A percentile compares a stretch with the other conserved stretches of the same genome.
Evolutionary conservation across 2,888 invertebrate genomes (phyloP).

Genomic region (Pharmacophagus antenor): DNA sequence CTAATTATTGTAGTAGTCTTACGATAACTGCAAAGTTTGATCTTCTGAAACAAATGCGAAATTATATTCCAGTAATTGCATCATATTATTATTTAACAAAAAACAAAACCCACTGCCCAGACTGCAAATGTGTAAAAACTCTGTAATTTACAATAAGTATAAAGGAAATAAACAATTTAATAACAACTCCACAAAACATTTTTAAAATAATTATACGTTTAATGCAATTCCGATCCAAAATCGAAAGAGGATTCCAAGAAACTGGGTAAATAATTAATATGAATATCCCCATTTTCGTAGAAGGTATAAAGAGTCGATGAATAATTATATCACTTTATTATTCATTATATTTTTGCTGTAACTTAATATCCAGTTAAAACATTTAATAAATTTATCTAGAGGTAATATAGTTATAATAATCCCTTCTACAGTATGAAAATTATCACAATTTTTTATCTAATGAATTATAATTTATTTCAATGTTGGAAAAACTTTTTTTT

Average conservation of each 20-base stretch:
- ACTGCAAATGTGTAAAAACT: not conserved
- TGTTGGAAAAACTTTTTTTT: too few species aligned
- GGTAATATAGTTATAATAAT: too few species aligned
- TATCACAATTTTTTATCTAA: too few species aligned
- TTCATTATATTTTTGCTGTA: conserved; percentile 8
- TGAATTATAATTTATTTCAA: too few species aligned
- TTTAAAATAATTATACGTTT: conserved; percentile 19
- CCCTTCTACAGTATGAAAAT: too few species aligned
- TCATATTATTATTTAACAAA: too few species aligned
- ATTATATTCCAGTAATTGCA: too few species aligned
- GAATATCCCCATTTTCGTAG: conserved; percentile 21
- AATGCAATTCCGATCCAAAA: conserved; percentile 2
- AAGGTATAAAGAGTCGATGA: conserved; percentile 20
- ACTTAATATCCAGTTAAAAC: not conserved
- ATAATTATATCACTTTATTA: conserved; percentile 22
- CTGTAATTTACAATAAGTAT: not conserved
- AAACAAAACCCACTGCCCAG: too few species aligned
- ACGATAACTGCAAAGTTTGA: too few species aligned
- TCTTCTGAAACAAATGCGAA: too few species aligned
- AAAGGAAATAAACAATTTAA: not conserved
- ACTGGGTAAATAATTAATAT: conserved; percentile 28
- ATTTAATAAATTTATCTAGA: too few species aligned
- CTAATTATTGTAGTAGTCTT: too few species aligned
- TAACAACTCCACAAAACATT: not conserved
- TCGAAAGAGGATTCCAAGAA: conserved; percentile 29